A percentile compares a stretch with the other conserved stretches of the same genome.
These are phyloP conservation scores for Globodera ellingtonae DNA, from an alignment of 1,140 invertebrate species.

Conservation along the genomic window DNA sequence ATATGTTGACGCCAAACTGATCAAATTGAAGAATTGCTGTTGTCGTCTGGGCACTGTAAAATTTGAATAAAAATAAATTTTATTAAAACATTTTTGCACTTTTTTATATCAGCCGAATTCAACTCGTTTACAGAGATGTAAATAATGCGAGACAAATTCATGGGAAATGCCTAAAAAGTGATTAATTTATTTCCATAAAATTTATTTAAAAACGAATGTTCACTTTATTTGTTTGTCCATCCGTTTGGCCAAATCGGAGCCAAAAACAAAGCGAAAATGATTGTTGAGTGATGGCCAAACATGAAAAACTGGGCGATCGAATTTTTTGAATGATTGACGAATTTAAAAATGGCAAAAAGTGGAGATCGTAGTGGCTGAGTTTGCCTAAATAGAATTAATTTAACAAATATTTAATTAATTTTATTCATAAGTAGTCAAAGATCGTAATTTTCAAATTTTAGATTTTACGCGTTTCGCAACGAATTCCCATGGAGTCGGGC, in stretches of 20 bases:
- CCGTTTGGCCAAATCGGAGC: conserved; percentile 13
- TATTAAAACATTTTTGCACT: background rate
- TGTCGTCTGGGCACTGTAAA: background rate
- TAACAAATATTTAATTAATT: background rate
- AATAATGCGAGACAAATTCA: background rate
- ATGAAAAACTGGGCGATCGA: conserved; percentile 8
- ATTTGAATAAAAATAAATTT: too few relatives aligned
- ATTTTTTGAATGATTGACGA: background rate
- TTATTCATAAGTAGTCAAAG: too few relatives aligned
- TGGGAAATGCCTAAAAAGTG: background rate
- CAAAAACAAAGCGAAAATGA: conserved; percentile 23
- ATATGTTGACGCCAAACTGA: conserved; percentile 11
- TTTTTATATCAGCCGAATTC: background rate
- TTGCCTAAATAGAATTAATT: background rate
- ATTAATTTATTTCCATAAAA: background rate
- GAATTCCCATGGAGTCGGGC: conserved; percentile 10
- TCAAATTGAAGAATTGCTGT: background rate
- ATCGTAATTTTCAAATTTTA: background rate
- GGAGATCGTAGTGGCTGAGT: background rate
- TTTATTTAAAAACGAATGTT: background rate
- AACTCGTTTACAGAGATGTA: background rate
- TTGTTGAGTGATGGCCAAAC: background rate
- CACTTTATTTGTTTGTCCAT: conserved; percentile 5
- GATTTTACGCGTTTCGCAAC: conserved; percentile 16
- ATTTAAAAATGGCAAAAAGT: background rate